A percentile compares a stretch with the other conserved stretches of the same genome.
phyloP scores from a whole-genome alignment of 2,113 vertebrate genomes.

The Andinoacara biseriatus region DNA sequence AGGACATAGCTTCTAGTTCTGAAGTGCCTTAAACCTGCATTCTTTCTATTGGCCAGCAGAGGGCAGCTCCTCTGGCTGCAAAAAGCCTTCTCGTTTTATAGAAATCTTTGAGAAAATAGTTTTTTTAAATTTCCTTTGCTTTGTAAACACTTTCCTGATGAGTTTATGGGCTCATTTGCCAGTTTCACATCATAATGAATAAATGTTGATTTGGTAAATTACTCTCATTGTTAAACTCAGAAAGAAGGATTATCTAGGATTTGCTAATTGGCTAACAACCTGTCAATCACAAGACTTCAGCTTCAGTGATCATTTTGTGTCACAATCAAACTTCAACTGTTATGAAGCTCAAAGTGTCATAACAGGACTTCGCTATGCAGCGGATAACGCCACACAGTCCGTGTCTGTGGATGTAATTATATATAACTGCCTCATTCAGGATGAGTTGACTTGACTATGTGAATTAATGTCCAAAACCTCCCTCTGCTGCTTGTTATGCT shows the following conservation, averaged over 20 bases:
- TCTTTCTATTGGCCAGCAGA: not conserved
- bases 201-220: not conserved
- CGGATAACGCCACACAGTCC: not conserved
- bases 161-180: not conserved
- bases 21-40: not conserved
- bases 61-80: not conserved
- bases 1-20: not conserved
- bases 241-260: not conserved
- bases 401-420: not conserved
- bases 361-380: not conserved
- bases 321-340: not conserved
- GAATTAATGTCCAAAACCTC: not conserved
- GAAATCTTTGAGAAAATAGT: rapidly evolving
- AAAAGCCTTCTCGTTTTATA: not conserved
- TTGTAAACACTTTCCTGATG: not conserved
- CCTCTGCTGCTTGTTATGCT: not conserved
- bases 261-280: not conserved
- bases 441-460: not conserved
- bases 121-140: not conserved
- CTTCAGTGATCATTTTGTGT: not conserved
- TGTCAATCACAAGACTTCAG: not conserved
- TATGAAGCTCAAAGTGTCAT: too few species aligned
- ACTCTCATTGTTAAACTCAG: not conserved
- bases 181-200: not conserved
- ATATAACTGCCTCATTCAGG: not conserved